Conservation (phyloP, 1,140 invertebrate species). For the Globodera rostochiensis region DNA sequence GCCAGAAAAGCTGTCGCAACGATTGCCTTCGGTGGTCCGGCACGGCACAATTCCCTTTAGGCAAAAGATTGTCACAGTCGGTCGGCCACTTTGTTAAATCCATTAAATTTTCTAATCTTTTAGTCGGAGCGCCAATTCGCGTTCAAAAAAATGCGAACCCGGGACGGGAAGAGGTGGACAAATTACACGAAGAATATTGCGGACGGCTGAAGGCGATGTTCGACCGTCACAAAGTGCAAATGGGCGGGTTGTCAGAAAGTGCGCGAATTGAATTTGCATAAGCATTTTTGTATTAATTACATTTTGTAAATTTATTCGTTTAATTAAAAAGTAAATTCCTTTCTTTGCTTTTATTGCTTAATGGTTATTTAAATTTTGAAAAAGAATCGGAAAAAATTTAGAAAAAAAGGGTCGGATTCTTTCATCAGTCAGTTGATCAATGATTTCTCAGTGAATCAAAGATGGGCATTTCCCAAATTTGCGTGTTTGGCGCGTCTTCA, state of each 20-base stretch:
- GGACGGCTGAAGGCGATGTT: constrained; percentile 21
- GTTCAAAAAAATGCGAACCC: constrained; percentile 26
- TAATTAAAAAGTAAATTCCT: too few species aligned
- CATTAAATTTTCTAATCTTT: not conserved
- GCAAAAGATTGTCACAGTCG: constrained; percentile 28
- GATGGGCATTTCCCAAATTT: too few species aligned
- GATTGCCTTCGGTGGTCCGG: constrained; percentile 14
- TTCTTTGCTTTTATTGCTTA: too few species aligned
- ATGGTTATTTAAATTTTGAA: too few species aligned
- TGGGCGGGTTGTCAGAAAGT: constrained; percentile 18
- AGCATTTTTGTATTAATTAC: not conserved
- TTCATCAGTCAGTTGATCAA: too few species aligned
- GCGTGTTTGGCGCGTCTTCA: not conserved
- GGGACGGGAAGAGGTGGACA: constrained; percentile 14
- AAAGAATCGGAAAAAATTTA: too few species aligned
- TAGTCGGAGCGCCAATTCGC: constrained; percentile 34
- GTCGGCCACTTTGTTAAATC: constrained; percentile 12
- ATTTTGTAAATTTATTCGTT: too few species aligned
- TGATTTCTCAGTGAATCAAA: too few species aligned
- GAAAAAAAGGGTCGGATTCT: too few species aligned
- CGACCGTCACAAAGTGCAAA: constrained; percentile 25
- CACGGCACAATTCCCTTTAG: constrained; percentile 34
- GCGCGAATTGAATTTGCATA: constrained; percentile 15
- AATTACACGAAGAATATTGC: constrained; percentile 31
- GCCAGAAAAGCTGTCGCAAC: constrained; percentile 11